Conservation (phyloP, 1,140 invertebrate genomes). For the Neuroterus valhalla region DNA sequence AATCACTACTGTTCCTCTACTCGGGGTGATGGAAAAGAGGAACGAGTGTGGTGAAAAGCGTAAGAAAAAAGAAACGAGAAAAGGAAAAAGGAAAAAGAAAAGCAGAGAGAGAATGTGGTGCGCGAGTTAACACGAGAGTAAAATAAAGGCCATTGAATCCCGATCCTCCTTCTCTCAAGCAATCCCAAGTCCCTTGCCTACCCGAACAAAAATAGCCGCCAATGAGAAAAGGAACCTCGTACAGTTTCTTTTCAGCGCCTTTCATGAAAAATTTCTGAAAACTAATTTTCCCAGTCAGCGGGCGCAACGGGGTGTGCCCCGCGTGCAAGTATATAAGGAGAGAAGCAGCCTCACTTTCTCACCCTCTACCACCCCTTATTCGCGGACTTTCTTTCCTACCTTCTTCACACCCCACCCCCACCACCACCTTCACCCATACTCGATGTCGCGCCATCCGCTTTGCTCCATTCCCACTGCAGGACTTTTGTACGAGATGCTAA, state of each 20-base stretch:
- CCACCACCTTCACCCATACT: neutral
- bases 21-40: neutral
- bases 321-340: slow-evolving; percentile 36
- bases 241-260: slow-evolving; percentile 70
- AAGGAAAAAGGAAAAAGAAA: slow-evolving; percentile 33
- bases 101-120: slow-evolving; percentile 38
- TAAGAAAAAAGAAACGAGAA: neutral
- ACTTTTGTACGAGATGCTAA: slow-evolving; percentile 75
- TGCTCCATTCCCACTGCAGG: slow-evolving; percentile 59
- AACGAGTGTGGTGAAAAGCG: neutral
- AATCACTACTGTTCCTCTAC: neutral
- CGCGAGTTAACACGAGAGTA: slow-evolving; percentile 65
- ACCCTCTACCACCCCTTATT: neutral
- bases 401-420: neutral
- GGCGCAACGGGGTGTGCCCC: slow-evolving; percentile 52
- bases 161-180: slow-evolving; percentile 32
- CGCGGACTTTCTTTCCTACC: slow-evolving; percentile 32
- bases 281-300: slow-evolving; percentile 70
- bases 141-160: slow-evolving; percentile 73
- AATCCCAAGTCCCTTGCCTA: slow-evolving; percentile 32
- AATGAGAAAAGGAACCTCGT: slow-evolving; percentile 72
- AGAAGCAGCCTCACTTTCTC: slow-evolving; percentile 16
- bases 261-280: slow-evolving; percentile 74
- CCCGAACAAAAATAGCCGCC: slow-evolving; percentile 71
- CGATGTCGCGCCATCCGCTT: slow-evolving; percentile 1